Conservation (phyloP, 2,888 invertebrate genomes). For the Hipparchia semele region DNA sequence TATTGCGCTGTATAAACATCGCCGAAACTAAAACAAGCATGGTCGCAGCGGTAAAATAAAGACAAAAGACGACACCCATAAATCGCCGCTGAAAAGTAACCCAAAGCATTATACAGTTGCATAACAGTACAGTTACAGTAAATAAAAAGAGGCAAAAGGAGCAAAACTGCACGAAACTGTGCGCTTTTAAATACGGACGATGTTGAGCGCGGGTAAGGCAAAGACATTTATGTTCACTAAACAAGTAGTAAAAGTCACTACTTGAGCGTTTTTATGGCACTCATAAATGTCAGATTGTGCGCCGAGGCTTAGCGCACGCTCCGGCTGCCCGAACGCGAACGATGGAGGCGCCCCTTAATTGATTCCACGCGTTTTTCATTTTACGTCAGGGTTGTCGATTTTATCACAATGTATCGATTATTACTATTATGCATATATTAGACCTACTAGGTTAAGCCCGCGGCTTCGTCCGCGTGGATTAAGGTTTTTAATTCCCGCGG, state of each 20-base stretch:
- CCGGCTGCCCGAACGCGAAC: constrained; percentile 40
- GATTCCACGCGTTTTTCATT: constrained; percentile 66
- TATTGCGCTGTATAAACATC: constrained; percentile 48
- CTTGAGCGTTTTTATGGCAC: constrained; percentile 84
- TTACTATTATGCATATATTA: no score
- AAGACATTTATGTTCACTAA: constrained; percentile 85
- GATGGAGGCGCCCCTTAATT: constrained; percentile 61
- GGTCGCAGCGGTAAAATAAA: constrained; percentile 74
- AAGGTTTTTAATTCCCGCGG: no score
- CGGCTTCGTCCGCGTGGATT: no score
- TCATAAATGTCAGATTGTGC: constrained; percentile 84
- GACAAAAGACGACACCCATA: constrained; percentile 76
- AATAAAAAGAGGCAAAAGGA: constrained; percentile 78
- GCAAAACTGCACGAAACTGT: constrained; percentile 79
- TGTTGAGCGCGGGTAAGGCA: constrained; percentile 80
- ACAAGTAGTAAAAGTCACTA: constrained; percentile 85
- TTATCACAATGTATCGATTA: constrained; percentile 40
- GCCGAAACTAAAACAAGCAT: constrained; percentile 68
- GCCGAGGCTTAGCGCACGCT: constrained; percentile 70
- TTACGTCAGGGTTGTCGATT: constrained; percentile 33
- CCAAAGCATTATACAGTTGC: constrained; percentile 80
- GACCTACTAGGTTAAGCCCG: no score
- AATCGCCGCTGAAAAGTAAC: constrained; percentile 80
- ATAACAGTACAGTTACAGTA: constrained; percentile 79
- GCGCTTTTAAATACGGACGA: constrained; percentile 83